phyloP scores from a whole-genome alignment of 2,797 vertebrate species.

The Borostomias antarcticus region DNA sequence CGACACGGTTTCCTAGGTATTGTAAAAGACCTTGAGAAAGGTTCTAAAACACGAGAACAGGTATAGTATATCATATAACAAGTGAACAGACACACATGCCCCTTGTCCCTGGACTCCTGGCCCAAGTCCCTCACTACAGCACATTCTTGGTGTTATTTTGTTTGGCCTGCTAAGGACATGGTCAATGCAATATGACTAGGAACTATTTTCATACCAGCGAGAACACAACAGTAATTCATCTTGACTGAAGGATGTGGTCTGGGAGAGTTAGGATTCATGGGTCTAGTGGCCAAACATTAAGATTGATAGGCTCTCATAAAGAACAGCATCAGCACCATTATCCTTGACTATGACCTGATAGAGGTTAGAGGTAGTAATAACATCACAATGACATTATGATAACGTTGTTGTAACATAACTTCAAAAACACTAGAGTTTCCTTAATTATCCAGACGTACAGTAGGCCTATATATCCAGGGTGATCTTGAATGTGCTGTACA shows the following conservation, averaged over 20 bases:
- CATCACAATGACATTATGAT: not conserved
- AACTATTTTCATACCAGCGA: conserved; percentile 16
- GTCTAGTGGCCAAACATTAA: conserved; percentile 4
- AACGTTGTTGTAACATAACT: not conserved
- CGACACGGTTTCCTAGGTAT: not conserved
- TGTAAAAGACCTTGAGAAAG: not conserved
- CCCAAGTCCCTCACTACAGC: not conserved
- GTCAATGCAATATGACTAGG: conserved; percentile 10
- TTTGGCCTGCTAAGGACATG: not conserved
- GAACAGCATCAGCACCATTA: not conserved
- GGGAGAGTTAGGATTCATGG: conserved; percentile 6
- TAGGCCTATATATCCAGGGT: no score
- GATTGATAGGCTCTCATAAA: not conserved
- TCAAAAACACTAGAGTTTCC: no score
- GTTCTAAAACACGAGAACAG: not conserved
- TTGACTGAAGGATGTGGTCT: conserved; percentile 20
- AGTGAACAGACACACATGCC: not conserved
- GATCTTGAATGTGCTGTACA: no score
- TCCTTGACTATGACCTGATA: not conserved
- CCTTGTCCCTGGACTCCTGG: conserved; percentile 7
- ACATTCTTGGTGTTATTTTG: conserved; percentile 12
- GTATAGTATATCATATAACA: no score
- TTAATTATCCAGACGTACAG: no score
- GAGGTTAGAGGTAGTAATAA: conserved; percentile 4
- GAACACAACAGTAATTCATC: conserved; percentile 18